Evolutionary conservation across 2,888 invertebrate species (phyloP).

Genomic region (Cyaniris semiargus): DNA sequence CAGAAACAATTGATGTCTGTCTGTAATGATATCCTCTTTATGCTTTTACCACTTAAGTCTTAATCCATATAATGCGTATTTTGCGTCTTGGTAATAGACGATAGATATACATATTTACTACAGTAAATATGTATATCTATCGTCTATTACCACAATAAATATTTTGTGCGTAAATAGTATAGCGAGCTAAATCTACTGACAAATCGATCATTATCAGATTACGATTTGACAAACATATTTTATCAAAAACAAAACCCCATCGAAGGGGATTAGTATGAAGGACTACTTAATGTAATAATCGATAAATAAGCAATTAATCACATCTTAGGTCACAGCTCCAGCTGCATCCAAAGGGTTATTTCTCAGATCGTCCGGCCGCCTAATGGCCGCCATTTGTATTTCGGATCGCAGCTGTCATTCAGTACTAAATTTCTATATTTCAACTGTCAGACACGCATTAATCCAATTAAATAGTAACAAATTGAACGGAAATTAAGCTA

Average conservation of each 20-base stretch:
- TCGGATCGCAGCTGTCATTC: slow-evolving; percentile 59
- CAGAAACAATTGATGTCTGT: too few species aligned
- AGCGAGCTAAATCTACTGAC: too few species aligned
- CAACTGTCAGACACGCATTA: slow-evolving; percentile 35
- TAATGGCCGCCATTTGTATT: slow-evolving; percentile 67
- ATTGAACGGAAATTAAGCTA: neutral
- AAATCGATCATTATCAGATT: neutral
- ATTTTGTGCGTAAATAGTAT: too few species aligned
- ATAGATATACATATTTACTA: too few species aligned
- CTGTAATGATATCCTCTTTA: too few species aligned
- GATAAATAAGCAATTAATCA: slow-evolving; percentile 29
- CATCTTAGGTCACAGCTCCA: slow-evolving; percentile 49
- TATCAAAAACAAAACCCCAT: neutral
- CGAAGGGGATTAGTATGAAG: neutral
- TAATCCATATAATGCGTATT: too few species aligned
- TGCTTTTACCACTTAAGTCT: too few species aligned
- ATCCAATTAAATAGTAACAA: slow-evolving; percentile 2
- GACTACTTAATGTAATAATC: slow-evolving; percentile 17
- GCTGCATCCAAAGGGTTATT: slow-evolving; percentile 67
- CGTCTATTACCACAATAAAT: too few species aligned
- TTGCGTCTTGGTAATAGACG: too few species aligned
- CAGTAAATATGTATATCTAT: too few species aligned
- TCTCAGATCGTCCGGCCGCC: slow-evolving; percentile 60
- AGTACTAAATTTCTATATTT: slow-evolving; percentile 53
- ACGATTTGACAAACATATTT: neutral